phyloP scores from a whole-genome alignment of 2,888 invertebrate genomes.

The Yponomeuta cagnagella region DNA sequence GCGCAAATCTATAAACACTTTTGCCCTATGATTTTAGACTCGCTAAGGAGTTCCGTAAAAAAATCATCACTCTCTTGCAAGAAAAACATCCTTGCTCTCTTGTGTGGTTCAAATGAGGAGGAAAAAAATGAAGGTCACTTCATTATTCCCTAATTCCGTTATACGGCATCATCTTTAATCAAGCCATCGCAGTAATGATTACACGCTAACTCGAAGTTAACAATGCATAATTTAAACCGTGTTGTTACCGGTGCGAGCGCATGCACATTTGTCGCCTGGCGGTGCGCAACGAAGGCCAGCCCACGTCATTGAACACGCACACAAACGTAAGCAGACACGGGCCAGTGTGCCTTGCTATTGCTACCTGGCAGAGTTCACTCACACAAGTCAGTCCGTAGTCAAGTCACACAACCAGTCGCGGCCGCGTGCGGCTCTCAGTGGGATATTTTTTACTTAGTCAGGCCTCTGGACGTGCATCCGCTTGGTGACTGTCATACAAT shows the following conservation, averaged over 20 bases:
- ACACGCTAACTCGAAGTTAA: slow-evolving; percentile 2
- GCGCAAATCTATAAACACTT: neutral
- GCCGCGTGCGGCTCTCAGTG: slow-evolving; percentile 23
- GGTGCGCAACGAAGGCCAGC: slow-evolving; percentile 37
- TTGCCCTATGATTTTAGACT: neutral
- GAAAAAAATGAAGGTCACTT: no score
- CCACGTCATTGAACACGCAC: slow-evolving; percentile 46
- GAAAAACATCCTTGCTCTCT: no score
- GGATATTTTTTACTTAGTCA: slow-evolving; percentile 8
- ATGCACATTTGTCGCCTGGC: slow-evolving; percentile 10
- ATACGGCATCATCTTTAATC: neutral
- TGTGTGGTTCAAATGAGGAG: no score
- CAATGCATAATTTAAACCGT: slow-evolving; percentile 15
- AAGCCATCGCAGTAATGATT: neutral
- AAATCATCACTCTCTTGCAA: no score
- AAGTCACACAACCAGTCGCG: slow-evolving; percentile 39
- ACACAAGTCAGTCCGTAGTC: slow-evolving; percentile 32
- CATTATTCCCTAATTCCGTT: no score
- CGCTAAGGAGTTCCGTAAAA: no score
- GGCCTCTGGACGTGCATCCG: slow-evolving; percentile 15
- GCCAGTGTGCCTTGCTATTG: slow-evolving; percentile 40
- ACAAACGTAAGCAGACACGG: slow-evolving; percentile 25
- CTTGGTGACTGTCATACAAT: slow-evolving; percentile 26
- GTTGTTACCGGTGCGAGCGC: slow-evolving; percentile 20
- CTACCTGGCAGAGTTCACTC: slow-evolving; percentile 55